phyloP scores from a whole-genome alignment of 2,888 invertebrate species.

The Agrochola lychnidis region DNA sequence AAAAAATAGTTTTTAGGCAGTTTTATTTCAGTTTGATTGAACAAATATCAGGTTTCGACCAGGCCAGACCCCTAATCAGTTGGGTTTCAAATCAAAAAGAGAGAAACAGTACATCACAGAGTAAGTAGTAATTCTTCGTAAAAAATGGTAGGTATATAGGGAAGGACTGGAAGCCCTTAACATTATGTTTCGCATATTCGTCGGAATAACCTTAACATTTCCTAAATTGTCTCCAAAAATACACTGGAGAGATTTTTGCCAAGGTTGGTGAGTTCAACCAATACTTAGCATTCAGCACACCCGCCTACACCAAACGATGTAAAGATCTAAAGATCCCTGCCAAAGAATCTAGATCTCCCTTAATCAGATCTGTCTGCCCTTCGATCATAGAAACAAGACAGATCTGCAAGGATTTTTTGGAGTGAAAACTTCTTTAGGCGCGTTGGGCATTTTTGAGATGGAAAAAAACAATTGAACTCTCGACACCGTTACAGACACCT shows the following conservation, averaged over 20 bases:
- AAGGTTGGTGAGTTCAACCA: not conserved
- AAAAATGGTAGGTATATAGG: not conserved
- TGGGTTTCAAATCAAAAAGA: not conserved
- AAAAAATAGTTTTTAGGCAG: not conserved
- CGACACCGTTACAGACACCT: too few relatives aligned
- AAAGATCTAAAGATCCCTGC: not conserved
- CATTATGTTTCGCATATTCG: not conserved
- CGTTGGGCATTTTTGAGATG: too few relatives aligned
- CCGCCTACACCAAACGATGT: slow-evolving; percentile 1
- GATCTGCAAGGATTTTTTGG: slow-evolving; percentile 8
- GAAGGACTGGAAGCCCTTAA: not conserved
- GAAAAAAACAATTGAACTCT: too few relatives aligned
- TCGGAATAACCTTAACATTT: not conserved
- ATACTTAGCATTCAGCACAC: slow-evolving; percentile 27
- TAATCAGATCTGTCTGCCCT: slow-evolving; percentile 37
- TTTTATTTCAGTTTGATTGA: not conserved
- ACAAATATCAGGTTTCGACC: not conserved
- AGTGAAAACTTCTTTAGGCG: too few relatives aligned
- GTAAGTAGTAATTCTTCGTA: not conserved
- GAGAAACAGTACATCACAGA: too few relatives aligned
- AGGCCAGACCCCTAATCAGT: not conserved
- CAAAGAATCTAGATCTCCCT: slow-evolving; percentile 14
- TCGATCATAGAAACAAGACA: slow-evolving; percentile 19
- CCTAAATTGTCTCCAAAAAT: not conserved
- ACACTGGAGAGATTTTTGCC: not conserved